These are phyloP conservation scores for Accipiter virgatus DNA, from an alignment of 2,113 vertebrate species.

Conservation along the genomic window DNA sequence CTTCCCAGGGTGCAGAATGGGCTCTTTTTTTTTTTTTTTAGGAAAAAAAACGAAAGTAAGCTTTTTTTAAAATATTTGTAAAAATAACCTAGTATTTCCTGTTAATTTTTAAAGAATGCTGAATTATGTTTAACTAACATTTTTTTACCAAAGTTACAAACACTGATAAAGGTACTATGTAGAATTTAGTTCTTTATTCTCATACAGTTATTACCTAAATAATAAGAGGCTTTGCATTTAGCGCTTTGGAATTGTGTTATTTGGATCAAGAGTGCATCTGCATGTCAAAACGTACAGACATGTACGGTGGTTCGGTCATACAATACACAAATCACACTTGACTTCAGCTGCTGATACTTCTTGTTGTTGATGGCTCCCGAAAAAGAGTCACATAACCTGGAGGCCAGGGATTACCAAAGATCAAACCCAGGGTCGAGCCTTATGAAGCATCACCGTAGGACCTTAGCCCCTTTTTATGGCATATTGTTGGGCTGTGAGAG, in stretches of 20 bases:
- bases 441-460: not conserved
- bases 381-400: not conserved
- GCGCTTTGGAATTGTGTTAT: not conserved
- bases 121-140: not conserved
- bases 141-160: not conserved
- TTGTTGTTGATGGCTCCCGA: rapidly evolving
- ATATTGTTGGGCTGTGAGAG: not conserved
- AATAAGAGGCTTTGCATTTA: not conserved
- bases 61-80: not conserved
- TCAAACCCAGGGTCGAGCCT: not conserved
- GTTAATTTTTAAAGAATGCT: not conserved
- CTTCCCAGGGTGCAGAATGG: not conserved
- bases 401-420: not conserved
- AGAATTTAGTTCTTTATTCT: not conserved
- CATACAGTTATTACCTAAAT: not conserved
- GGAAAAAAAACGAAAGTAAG: not conserved
- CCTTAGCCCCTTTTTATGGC: not conserved
- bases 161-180: not conserved
- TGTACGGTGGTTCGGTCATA: not conserved
- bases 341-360: not conserved
- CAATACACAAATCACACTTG: not conserved
- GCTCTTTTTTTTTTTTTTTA: rapidly evolving
- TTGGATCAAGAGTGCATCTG: not conserved
- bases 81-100: not conserved
- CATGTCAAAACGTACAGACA: not conserved